Evolutionary conservation across 2,113 vertebrate species (phyloP).

Genomic region (Salminus brasiliensis): DNA sequence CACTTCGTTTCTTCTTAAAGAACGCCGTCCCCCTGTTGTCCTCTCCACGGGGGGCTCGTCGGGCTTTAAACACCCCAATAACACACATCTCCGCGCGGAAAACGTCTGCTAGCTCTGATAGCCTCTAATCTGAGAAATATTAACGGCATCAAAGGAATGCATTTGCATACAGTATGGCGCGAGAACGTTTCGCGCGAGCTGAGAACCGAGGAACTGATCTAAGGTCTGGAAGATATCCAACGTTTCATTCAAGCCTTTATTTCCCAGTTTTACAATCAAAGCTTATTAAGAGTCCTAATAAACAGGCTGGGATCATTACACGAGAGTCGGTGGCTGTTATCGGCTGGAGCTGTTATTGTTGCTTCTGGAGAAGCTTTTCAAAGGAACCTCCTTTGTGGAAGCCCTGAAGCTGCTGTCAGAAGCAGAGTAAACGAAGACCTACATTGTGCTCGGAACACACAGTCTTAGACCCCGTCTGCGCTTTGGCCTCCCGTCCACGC

Average conservation of each 20-base stretch:
- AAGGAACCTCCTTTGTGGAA: constrained; percentile 4
- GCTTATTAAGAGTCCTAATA: constrained; percentile 1
- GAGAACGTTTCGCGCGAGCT: not conserved
- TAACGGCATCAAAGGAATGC: constrained; percentile 74
- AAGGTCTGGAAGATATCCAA: not conserved
- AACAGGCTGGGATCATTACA: not conserved
- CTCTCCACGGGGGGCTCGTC: constrained; percentile 65
- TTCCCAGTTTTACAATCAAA: not conserved
- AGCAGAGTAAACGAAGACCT: constrained; percentile 29
- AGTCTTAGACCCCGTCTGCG: too few relatives aligned
- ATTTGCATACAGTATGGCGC: constrained; percentile 67
- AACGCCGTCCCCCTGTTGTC: constrained; percentile 71
- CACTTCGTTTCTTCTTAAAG: not conserved
- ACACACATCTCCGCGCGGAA: constrained; percentile 65
- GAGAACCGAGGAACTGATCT: not conserved
- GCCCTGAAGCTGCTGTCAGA: constrained; percentile 53
- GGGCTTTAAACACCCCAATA: not conserved
- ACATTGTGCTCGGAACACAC: not conserved
- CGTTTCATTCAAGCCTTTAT: not conserved
- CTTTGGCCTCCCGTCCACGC: not conserved
- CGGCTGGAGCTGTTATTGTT: not conserved
- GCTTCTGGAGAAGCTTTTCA: not conserved
- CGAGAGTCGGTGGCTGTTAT: not conserved
- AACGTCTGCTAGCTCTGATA: constrained; percentile 65
- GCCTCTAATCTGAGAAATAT: constrained; percentile 69